Base-by-base conservation (phyloP, 2,113 vertebrate genomes). In the Eonycteris spelaea region DNA sequence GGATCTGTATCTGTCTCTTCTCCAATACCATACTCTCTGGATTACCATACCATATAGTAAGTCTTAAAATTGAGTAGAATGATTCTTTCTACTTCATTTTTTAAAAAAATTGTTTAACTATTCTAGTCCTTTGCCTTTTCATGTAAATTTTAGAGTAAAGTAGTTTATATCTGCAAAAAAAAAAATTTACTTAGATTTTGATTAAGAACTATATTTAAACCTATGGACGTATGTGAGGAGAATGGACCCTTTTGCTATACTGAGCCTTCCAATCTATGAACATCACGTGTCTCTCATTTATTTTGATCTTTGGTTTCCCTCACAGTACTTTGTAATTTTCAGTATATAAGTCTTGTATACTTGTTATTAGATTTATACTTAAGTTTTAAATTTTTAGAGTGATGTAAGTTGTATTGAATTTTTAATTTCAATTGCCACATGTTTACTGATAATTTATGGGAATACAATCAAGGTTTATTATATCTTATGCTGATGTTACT, bases 261-360 rank as follows among this genome's bases (percentile, higher is more conserved):
- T 65, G 19, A 82, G 1, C 57, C 10, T 92, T 78, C 67, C 8
- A 73, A 9, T 90, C 28, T 40, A 61, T 85, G 65, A 61, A 55
- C 51, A 33, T 74, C 18, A 9, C 75, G 19, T 79, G 13, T 85
- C 33, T 90, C 24, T 83, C 9, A 43, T 68, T 70, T 79, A 53
- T 86, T 95, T 86, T 68, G 74, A 68, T 68, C 45, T 77, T 95
- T 85, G 19, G 21, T 24, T 86, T 90, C 33, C 28, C 90, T 95
- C 79, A 51, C 35, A 78, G 24, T 61, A 61, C 45, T 92, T 95
- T 61, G 26, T 15, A 68, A 38, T 95, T 48, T 88, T 78, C 53
- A 71, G 28, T 18, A n/a, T 73, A 5, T 61, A 67, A 57, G 21
- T 78, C 51, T 55, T 75, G 33, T 9, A 59, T 16, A n/a, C 55